A percentile compares a stretch with the other conserved stretches of the same genome.
These are phyloP conservation scores for Calliphora vomitoria DNA, from an alignment of 2,888 invertebrate genomes.

Conservation along the genomic window DNA sequence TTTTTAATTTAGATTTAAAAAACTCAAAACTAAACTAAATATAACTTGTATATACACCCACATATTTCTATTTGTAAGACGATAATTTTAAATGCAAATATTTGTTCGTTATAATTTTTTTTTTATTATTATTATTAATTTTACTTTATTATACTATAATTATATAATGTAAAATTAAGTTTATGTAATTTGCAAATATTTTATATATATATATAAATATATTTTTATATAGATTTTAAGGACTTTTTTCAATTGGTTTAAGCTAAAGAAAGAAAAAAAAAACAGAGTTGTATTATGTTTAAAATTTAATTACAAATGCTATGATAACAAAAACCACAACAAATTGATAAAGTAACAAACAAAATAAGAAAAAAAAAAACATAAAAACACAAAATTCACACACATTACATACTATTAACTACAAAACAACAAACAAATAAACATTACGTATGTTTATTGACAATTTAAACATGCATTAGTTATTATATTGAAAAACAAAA, in stretches of 20 bases:
- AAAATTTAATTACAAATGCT: constrained; percentile 66
- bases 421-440: constrained; percentile 54
- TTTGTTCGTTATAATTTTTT: constrained; percentile 63
- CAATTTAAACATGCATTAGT: constrained; percentile 66
- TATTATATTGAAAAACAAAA: constrained; percentile 67
- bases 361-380: constrained; percentile 42
- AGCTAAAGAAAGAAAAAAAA: constrained; percentile 22
- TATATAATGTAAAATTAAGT: constrained; percentile 45
- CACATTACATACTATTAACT: constrained; percentile 68
- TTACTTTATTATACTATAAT: constrained; percentile 51
- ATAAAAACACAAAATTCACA: constrained; percentile 61
- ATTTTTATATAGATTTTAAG: constrained; percentile 71
- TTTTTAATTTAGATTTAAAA: constrained; percentile 21
- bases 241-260: constrained; percentile 63
- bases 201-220: constrained; percentile 59
- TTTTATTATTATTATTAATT: constrained; percentile 44
- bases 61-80: constrained; percentile 47
- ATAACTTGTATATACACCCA: constrained; percentile 69
- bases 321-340: constrained; percentile 62
- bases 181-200: constrained; percentile 68
- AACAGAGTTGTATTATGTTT: constrained; percentile 71
- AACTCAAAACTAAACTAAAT: constrained; percentile 18
- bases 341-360: constrained; percentile 22
- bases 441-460: constrained; percentile 64
- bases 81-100: constrained; percentile 60